Percentiles rank a stretch among this genome's conserved stretches.
Evolutionary conservation across 2,888 invertebrate genomes (phyloP).

Genomic region (Clepsis dumicolana): DNA sequence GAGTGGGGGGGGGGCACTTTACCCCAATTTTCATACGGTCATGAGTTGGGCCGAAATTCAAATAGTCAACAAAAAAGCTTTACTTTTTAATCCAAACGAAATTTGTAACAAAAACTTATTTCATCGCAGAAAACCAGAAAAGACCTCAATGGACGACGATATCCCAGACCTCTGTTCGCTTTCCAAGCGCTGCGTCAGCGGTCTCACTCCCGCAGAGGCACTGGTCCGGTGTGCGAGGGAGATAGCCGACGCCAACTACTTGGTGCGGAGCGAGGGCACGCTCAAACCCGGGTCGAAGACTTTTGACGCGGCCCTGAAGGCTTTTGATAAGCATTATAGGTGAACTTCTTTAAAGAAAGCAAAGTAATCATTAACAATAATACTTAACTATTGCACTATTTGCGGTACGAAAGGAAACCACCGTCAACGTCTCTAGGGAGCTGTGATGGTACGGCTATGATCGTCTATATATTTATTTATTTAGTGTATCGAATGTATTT

Average conservation of each 20-base stretch:
- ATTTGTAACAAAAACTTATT: neutral
- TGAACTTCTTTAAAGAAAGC: constrained; percentile 50
- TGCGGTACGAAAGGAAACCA: too few relatives aligned
- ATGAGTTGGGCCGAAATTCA: too few relatives aligned
- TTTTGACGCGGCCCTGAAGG: constrained; percentile 69
- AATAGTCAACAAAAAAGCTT: too few relatives aligned
- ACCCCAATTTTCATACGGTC: too few relatives aligned
- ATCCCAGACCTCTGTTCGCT: constrained; percentile 70
- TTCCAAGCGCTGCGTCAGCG: constrained; percentile 61
- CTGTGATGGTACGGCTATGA: too few relatives aligned
- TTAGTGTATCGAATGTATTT: too few relatives aligned
- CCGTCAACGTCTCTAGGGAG: too few relatives aligned
- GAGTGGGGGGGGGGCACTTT: too few relatives aligned
- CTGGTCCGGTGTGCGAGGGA: constrained; percentile 69
- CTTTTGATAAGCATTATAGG: constrained; percentile 76
- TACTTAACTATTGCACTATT: too few relatives aligned
- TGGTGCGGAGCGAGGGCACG: constrained; percentile 73
- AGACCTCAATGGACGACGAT: constrained; percentile 72
- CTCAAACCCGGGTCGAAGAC: constrained; percentile 65
- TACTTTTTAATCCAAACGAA: too few relatives aligned
- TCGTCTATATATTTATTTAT: too few relatives aligned
- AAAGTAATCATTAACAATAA: too few relatives aligned
- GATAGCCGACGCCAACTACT: constrained; percentile 67
- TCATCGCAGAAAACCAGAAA: constrained; percentile 65
- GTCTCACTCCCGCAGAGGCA: constrained; percentile 68